Evolutionary conservation across 2,113 vertebrate species (phyloP).

Genomic region (Cisticola juncidis): DNA sequence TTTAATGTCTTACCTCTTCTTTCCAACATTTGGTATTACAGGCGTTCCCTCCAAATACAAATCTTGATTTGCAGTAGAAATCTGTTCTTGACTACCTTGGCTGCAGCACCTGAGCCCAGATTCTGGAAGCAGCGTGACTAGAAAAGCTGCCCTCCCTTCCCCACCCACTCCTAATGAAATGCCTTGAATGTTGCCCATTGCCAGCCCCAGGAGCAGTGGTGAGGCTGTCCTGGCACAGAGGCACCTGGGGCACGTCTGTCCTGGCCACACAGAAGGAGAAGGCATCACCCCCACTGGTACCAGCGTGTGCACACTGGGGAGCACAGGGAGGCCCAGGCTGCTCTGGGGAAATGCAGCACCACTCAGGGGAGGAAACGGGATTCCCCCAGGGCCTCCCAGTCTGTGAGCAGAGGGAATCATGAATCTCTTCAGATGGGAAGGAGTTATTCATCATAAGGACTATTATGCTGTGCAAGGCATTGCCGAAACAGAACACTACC

Average conservation of each 20-base stretch:
- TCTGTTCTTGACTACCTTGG: neutral
- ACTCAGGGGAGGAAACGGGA: neutral
- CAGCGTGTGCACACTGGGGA: neutral
- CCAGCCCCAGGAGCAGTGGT: neutral
- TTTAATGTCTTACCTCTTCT: neutral
- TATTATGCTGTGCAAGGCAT: neutral
- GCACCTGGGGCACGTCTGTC: neutral
- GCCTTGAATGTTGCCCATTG: neutral
- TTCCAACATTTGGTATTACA: neutral
- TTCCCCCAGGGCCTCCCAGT: neutral
- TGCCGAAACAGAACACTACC: constrained; percentile 17
- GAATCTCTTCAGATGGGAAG: neutral
- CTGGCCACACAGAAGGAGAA: neutral
- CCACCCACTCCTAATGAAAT: neutral
- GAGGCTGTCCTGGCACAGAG: neutral
- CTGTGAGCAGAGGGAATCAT: neutral
- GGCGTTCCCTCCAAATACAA: neutral
- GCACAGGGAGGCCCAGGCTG: neutral
- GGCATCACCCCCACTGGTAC: neutral
- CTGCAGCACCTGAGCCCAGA: neutral
- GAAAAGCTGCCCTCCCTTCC: neutral
- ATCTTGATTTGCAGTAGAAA: neutral
- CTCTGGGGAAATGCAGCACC: neutral
- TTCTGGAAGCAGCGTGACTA: neutral
- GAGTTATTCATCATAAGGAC: neutral